Evolutionary conservation across 1,140 invertebrate genomes (phyloP), one percentile per base, ranked within the genome.

Genomic region (Eriocheir sinensis): DNA sequence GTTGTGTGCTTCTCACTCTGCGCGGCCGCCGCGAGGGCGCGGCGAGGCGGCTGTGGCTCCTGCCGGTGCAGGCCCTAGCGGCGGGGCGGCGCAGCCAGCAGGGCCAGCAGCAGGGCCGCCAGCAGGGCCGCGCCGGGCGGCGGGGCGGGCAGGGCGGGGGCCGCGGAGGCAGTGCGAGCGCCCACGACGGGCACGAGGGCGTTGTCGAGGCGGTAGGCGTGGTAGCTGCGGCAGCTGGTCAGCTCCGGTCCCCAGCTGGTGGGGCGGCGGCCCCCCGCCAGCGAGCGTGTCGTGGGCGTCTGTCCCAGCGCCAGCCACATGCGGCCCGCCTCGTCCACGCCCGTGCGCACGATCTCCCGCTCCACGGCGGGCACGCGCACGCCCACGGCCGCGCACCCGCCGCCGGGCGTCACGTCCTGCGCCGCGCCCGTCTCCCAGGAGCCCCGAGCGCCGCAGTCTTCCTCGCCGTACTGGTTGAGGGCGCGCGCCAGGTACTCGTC

Each of bases 221-320:
- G 41, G 44, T 94, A 91, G 17, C 34, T 89, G 32, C 80, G 79
- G 36, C 93, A 94, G 40, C 88, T 83, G 48, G 85, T 34, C 21
- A 94, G 89, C 8, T 40, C 60, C 4, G 93, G 89, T 6, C 93
- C 93, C 93, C 93, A 94, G 89, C 93, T 94, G 72, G 93, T 91
- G 34, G 93, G 93, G 6, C 93, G n/a, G 15, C 40, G 44, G 21
- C 27, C 21, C 2, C 48, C 81, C 0, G 89, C 60, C 44, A 91
- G 32, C 32, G 85, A 89, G 6, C 79, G 30, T 30, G 79, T 48
- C 12, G 93, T 94, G 48, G 93, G 41, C 8, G 81, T 92, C 72
- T 94, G 93, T 38, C 93, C 93, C 44, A 92, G 89, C 21, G 40
- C n/a, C 27, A 94, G 80, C 93, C 93, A 94, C 48, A 94, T 91